Conservation (phyloP, 2,888 invertebrate species). For the Aphrophora alni region DNA sequence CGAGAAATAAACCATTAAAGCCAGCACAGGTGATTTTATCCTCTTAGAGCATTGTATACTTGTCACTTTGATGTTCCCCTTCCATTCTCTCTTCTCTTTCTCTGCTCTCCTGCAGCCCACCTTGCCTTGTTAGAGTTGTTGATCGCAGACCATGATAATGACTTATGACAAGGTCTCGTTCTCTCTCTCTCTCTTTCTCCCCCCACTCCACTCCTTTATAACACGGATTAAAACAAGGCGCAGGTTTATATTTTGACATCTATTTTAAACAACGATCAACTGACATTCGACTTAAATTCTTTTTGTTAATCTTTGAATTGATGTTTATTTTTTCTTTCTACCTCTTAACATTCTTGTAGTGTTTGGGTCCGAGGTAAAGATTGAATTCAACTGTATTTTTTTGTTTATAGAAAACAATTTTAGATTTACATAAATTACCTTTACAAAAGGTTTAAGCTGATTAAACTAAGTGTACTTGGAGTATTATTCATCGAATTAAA, state of each 20-base stretch:
- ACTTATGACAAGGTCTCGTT: constrained; percentile 33
- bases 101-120: constrained; percentile 34
- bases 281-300: background rate
- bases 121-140: constrained; percentile 29
- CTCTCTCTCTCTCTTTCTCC: background rate
- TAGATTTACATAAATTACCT: background rate
- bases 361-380: too few relatives aligned
- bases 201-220: background rate
- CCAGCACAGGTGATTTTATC: background rate
- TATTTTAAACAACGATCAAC: constrained; percentile 22
- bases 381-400: background rate
- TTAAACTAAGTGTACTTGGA: background rate
- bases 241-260: constrained; percentile 33
- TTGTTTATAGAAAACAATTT: background rate
- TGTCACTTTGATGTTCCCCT: constrained; percentile 21
- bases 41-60: background rate
- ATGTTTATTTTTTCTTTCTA: background rate
- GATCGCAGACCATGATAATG: constrained; percentile 24
- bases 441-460: background rate
- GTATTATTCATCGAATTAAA: too few relatives aligned
- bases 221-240: constrained; percentile 14
- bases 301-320: background rate
- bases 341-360: background rate
- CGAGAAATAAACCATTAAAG: background rate
- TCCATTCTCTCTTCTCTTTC: constrained; percentile 32